Percentiles rank a stretch among this genome's conserved stretches.
Evolutionary conservation across 2,888 invertebrate genomes (phyloP).

Genomic region (Laothoe populi): DNA sequence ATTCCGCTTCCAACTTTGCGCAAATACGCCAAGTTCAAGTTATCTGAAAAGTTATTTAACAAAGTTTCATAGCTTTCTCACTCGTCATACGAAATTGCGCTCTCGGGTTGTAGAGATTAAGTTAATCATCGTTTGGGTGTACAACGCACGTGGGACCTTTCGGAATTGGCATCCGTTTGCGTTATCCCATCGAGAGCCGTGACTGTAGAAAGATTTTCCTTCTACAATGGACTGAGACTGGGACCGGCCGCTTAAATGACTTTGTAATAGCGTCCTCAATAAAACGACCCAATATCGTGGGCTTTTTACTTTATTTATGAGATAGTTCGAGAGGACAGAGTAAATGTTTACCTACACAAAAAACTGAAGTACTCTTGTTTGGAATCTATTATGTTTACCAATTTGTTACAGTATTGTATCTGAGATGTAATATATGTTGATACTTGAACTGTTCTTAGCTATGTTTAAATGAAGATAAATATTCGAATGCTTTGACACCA

Average conservation of each 20-base stretch:
- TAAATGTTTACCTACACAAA: slow-evolving; percentile 46
- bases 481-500: slow-evolving; percentile 46
- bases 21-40: slow-evolving; percentile 83
- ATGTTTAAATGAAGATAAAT: slow-evolving; percentile 32
- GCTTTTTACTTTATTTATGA: slow-evolving; percentile 73
- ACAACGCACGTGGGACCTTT: slow-evolving; percentile 61
- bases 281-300: slow-evolving; percentile 74
- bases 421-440: neutral
- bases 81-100: slow-evolving; percentile 69
- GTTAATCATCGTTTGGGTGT: slow-evolving; percentile 69
- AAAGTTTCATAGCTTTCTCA: slow-evolving; percentile 85
- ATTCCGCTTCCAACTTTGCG: slow-evolving; percentile 81
- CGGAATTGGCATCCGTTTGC: slow-evolving; percentile 58
- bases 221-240: slow-evolving; percentile 82
- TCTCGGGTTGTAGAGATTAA: slow-evolving; percentile 64
- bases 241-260: slow-evolving; percentile 77
- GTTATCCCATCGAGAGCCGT: slow-evolving; percentile 85
- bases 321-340: slow-evolving; percentile 54
- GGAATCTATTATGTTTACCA: slow-evolving; percentile 20
- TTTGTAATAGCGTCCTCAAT: slow-evolving; percentile 80
- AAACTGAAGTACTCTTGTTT: slow-evolving; percentile 32
- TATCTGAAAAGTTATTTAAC: slow-evolving; percentile 86
- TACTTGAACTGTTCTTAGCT: slow-evolving; percentile 1
- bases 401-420: slow-evolving; percentile 18
- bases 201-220: slow-evolving; percentile 85